Base-by-base conservation (phyloP, 2,797 vertebrate species). In the Onychomys arenicola region DNA sequence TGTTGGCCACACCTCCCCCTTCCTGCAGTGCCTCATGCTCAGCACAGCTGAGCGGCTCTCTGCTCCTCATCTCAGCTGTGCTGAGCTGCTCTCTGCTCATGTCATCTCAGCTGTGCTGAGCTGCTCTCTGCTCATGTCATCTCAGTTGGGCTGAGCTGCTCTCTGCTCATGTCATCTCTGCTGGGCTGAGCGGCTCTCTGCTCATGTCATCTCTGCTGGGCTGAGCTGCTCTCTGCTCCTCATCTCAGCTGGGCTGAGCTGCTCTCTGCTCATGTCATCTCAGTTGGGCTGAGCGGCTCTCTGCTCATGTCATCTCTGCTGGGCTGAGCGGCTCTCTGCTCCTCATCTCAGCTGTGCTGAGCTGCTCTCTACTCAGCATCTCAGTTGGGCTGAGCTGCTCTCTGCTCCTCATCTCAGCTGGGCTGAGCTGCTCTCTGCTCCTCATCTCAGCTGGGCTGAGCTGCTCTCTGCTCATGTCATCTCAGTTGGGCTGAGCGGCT, bases 391-490 rank as follows among this genome's bases (percentile, higher is more conserved):
- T n/a, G n/a, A n/a, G n/a, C n/a, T n/a, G n/a, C n/a, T 69, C 9
- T 43, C n/a, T 5, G 5, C 7, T 23, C 13, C n/a, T 55, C 5
- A 1, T 69, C 9, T 43, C n/a, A 5, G 5, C 7, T 23, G 32
- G 43, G 6, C 34, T 23, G 43, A 49, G 14, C 9, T 3, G 32
- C 40, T 75, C 29, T 85, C n/a, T 59, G 17, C n/a, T n/a, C n/a
- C 6, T 25, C n/a, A 9, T 69, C 9, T 43, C n/a, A 5, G 5
- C 7, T 23, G 32, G 43, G 6, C 34, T 23, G 43, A 49, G 14
- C 9, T 3, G 32, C 40, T 75, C 29, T 85, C n/a, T 59, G 17
- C n/a, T n/a, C n/a, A 6, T 25, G n/a, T n/a, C n/a, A 9, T 69
- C 9, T 43, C n/a, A 5, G 5, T 7, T 23, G 32, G 43, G 6